phyloP scores from a whole-genome alignment of 2,113 vertebrate species.

The Gobio gobio region DNA sequence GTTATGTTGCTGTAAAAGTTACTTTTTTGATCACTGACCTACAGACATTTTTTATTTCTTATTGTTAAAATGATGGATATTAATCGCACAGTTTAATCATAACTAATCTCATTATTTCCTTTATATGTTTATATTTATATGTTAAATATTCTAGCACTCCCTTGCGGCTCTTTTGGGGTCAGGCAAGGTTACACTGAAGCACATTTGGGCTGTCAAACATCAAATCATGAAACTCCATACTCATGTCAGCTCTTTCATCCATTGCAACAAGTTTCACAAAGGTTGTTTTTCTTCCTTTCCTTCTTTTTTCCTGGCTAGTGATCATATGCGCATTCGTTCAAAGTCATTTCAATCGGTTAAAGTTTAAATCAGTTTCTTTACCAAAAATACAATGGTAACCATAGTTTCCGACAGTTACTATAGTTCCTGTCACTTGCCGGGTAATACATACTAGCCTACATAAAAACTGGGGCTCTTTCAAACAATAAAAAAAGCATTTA shows the following conservation, averaged over 20 bases:
- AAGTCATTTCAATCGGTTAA: background rate
- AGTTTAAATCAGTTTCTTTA: background rate
- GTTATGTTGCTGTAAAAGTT: background rate
- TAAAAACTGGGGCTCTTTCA: background rate
- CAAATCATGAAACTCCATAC: background rate
- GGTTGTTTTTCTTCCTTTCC: background rate
- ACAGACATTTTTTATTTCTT: too few relatives aligned
- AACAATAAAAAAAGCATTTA: background rate
- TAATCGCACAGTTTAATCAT: too few relatives aligned
- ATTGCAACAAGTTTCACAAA: background rate
- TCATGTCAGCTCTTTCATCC: background rate
- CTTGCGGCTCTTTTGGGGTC: background rate
- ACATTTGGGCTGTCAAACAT: background rate
- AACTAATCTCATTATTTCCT: too few relatives aligned
- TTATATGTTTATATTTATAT: too few relatives aligned
- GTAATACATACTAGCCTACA: background rate
- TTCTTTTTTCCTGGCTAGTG: background rate
- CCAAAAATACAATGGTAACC: background rate
- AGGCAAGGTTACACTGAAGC: background rate
- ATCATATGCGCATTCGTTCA: too few relatives aligned
- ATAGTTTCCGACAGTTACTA: slow-evolving; percentile 7
- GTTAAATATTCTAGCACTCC: background rate
- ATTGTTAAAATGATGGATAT: too few relatives aligned
- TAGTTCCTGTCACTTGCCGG: background rate
- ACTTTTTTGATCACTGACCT: too few relatives aligned